Evolutionary conservation across 2,113 vertebrate genomes (phyloP), one percentile per base, ranked within the genome.

Genomic region (Podilymbus podiceps): DNA sequence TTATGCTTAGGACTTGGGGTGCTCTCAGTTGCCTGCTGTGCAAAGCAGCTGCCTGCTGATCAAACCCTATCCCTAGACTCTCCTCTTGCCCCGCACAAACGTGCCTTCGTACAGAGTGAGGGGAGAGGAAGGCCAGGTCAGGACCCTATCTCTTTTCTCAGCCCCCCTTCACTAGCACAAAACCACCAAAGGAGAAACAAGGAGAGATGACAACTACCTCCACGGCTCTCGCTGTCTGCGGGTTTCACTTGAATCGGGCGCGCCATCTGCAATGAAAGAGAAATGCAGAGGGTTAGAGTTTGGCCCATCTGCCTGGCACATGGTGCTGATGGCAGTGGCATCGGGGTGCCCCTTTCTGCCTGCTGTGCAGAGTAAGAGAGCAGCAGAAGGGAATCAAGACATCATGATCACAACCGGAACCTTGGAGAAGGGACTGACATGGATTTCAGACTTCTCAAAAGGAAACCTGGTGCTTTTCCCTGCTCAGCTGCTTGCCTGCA

Each of bases 141-240:
- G 77, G 47, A 49, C 35, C 12, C 31, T 6, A 8, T 8, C 31
- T 58, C 50, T 15, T 46, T 16, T 52, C 59, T 66, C 53, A 62
- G 46, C 20, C 33, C 46, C 72, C 38, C 42, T 42, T 72, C 76
- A n/a, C 15, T 25, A 49, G 38, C 67, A 50, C 77, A 47, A 63
- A 90, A 75, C 52, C 5, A 5, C 67, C 87, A n/a, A 71, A 82
- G 64, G 8, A 71, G 55, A 83, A 97, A 40, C 95, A 95, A 63
- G 95, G 97, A 98, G 96, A 98, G 96, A 97, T 96, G 93, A 97
- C 97, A 98, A 98, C 98, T 98, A 99, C 99, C 99, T 99, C 99
- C 99, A 97, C 99, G 99, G 98, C 99, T 99, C 97, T 99, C 99
- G 59, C 99, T 99, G 99, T 99, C 99, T 6, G 99, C 99, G 2